Conservation (phyloP, 2,113 vertebrate genomes). For the Heptranchias perlo region DNA sequence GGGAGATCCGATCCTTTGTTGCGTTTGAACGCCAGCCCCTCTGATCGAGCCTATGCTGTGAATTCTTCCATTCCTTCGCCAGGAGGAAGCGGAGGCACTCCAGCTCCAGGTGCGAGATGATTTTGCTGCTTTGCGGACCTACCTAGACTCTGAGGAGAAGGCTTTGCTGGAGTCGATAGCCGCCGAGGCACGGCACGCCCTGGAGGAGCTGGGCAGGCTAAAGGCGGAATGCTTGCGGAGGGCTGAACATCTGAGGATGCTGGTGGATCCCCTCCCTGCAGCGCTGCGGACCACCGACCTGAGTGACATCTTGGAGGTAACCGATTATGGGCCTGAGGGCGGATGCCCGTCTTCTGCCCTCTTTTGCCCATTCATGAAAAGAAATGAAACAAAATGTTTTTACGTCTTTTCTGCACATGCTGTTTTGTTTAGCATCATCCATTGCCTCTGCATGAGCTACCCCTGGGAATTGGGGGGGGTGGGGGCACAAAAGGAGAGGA, state of each 20-base stretch:
- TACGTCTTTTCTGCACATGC: neutral
- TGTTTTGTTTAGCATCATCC: neutral
- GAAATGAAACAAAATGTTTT: slow-evolving; percentile 14
- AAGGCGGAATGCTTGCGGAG: neutral
- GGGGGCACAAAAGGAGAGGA: neutral
- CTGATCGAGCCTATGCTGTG: neutral
- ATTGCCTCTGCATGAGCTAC: neutral
- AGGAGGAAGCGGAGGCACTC: neutral
- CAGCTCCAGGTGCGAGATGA: neutral
- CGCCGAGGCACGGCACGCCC: neutral
- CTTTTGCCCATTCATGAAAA: neutral
- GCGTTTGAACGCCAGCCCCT: neutral
- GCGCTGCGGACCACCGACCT: neutral
- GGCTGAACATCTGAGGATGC: neutral
- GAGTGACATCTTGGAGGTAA: neutral
- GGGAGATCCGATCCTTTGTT: neutral
- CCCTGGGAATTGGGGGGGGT: neutral
- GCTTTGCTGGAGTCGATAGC: neutral
- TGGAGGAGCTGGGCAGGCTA: neutral
- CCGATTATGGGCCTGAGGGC: neutral
- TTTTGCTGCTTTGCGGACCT: neutral
- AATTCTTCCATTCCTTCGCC: neutral
- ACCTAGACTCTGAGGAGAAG: neutral
- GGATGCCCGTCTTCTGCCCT: neutral
- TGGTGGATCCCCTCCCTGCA: neutral